phyloP scores from a whole-genome alignment of 2,797 vertebrate genomes.

The Dicrostonyx torquatus region DNA sequence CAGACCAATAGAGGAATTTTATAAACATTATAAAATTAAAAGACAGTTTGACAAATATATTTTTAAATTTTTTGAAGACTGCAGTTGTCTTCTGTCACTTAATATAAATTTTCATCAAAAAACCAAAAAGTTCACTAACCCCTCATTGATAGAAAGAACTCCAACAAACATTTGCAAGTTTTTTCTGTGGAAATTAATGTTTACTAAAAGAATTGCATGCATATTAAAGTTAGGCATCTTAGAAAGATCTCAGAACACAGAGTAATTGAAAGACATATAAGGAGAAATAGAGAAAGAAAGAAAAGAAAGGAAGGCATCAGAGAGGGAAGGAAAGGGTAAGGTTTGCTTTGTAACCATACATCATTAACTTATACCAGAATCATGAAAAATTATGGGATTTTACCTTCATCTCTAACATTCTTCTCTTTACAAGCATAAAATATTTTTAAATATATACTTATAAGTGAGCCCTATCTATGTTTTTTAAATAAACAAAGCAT shows the following conservation, averaged over 20 bases:
- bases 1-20: background rate
- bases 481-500: background rate
- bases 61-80: conserved; percentile 13
- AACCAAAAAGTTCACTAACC: background rate
- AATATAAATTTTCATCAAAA: background rate
- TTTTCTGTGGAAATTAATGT: conserved; percentile 24
- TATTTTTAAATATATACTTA: background rate
- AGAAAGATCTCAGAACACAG: background rate
- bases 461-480: background rate
- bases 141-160: background rate
- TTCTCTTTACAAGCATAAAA: background rate
- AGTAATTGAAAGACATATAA: background rate
- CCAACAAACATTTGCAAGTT: background rate
- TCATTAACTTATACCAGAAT: background rate
- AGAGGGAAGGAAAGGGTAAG: background rate
- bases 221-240: background rate
- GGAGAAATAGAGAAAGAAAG: accelerated
- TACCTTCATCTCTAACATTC: background rate
- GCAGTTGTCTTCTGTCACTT: background rate
- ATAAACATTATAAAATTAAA: background rate
- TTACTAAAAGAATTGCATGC: background rate
- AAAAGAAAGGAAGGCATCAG: background rate
- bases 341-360: background rate
- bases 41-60: background rate
- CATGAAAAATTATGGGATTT: background rate